Evolutionary conservation across 1,140 invertebrate genomes (phyloP).

Genomic region (Drosophila littoralis): DNA sequence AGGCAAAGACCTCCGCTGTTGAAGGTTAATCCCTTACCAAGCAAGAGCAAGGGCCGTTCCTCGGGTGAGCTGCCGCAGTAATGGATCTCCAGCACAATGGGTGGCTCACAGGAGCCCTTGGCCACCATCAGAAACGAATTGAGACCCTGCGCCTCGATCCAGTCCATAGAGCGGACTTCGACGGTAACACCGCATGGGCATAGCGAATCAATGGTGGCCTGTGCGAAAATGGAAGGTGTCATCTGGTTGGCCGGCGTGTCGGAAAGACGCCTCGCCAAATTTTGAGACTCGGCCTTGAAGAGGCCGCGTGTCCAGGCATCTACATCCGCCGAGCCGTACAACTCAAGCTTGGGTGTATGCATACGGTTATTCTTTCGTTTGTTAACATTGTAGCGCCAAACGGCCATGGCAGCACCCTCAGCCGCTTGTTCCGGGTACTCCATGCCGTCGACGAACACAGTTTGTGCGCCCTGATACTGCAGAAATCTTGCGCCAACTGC

Average conservation of each 20-base stretch:
- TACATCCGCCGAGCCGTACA: constrained; percentile 84
- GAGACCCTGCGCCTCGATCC: constrained; percentile 66
- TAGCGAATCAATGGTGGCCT: constrained; percentile 85
- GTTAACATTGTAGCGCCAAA: constrained; percentile 89
- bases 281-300: constrained; percentile 93
- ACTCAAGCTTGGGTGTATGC: constrained; percentile 84
- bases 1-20: constrained; percentile 92
- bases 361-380: constrained; percentile 85
- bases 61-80: constrained; percentile 66
- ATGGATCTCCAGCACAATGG: constrained; percentile 62
- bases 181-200: constrained; percentile 87
- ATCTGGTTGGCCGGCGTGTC: constrained; percentile 94
- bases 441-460: constrained; percentile 89
- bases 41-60: constrained; percentile 56
- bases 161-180: constrained; percentile 86
- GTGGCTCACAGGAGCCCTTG: constrained; percentile 90
- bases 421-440: constrained; percentile 90
- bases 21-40: constrained; percentile 73
- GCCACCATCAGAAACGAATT: constrained; percentile 90
- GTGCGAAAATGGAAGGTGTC: constrained; percentile 93
- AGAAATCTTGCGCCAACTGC: constrained; percentile 86
- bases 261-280: constrained; percentile 90
- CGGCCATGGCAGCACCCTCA: constrained; percentile 88
- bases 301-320: constrained; percentile 90
- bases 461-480: constrained; percentile 85